phyloP scores from a whole-genome alignment of 2,113 vertebrate species.

The Vimba vimba region DNA sequence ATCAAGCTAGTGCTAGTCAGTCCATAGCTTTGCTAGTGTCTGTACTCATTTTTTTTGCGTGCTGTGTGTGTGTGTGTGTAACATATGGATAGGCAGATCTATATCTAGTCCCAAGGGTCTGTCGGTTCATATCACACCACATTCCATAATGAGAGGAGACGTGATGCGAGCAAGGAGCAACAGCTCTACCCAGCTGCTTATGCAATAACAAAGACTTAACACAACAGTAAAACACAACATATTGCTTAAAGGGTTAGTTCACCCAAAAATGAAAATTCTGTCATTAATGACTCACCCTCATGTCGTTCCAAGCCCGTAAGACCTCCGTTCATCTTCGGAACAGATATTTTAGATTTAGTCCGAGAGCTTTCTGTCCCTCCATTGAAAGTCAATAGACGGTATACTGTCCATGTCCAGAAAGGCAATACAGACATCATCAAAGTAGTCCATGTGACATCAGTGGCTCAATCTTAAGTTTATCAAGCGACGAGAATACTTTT shows the following conservation, averaged over 20 bases:
- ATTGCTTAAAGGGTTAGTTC: neutral
- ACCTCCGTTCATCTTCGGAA: too few relatives aligned
- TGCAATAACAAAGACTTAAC: slow-evolving; percentile 1
- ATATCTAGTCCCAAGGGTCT: slow-evolving; percentile 10
- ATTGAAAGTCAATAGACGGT: too few relatives aligned
- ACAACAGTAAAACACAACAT: slow-evolving; percentile 2
- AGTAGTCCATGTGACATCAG: too few relatives aligned
- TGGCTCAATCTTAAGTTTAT: too few relatives aligned
- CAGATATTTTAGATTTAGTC: too few relatives aligned
- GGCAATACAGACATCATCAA: too few relatives aligned
- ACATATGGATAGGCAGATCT: slow-evolving; percentile 12
- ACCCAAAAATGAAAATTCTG: too few relatives aligned
- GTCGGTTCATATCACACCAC: slow-evolving; percentile 31
- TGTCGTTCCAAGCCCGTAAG: too few relatives aligned
- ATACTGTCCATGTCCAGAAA: too few relatives aligned
- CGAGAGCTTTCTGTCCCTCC: too few relatives aligned
- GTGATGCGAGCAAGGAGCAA: slow-evolving; percentile 17
- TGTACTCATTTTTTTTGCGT: slow-evolving; percentile 12
- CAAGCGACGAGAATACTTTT: too few relatives aligned
- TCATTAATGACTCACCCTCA: too few relatives aligned
- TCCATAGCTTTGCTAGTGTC: neutral
- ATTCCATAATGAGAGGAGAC: slow-evolving; percentile 35
- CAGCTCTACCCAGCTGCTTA: slow-evolving; percentile 37
- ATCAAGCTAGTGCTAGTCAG: neutral
- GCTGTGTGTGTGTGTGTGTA: neutral